phyloP scores from a whole-genome alignment of 2,797 vertebrate genomes.

The Cuculus canorus region DNA sequence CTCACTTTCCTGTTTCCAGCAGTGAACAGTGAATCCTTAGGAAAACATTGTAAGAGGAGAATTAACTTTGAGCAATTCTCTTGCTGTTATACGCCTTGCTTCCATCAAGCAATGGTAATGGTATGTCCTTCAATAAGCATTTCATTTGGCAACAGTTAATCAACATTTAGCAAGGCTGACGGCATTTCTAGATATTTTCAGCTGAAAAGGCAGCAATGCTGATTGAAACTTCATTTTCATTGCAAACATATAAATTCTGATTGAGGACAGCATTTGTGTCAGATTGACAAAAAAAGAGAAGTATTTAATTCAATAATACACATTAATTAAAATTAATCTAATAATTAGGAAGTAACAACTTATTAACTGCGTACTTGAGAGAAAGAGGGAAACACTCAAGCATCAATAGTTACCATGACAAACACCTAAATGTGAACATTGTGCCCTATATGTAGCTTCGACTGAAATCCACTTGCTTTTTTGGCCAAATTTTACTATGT shows the following conservation, averaged over 20 bases:
- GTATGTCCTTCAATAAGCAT: neutral
- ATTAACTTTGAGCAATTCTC: constrained; percentile 1
- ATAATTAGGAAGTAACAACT: neutral
- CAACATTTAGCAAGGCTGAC: neutral
- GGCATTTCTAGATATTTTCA: neutral
- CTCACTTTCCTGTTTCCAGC: neutral
- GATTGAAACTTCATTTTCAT: neutral
- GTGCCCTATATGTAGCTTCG: neutral
- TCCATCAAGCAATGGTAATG: neutral
- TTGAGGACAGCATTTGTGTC: neutral
- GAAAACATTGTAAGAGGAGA: neutral
- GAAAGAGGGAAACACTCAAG: neutral
- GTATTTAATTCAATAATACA: neutral
- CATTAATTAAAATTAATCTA: neutral
- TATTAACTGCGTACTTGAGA: neutral
- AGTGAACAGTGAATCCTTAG: neutral
- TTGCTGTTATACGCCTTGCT: neutral
- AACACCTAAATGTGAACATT: neutral
- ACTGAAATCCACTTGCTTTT: neutral
- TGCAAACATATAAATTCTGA: neutral
- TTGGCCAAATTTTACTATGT: neutral
- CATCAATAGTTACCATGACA: neutral
- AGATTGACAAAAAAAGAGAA: neutral
- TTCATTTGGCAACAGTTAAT: neutral
- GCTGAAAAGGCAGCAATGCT: neutral